phyloP scores from a whole-genome alignment of 2,888 invertebrate species.

The Rhyacophila evoluta region DNA sequence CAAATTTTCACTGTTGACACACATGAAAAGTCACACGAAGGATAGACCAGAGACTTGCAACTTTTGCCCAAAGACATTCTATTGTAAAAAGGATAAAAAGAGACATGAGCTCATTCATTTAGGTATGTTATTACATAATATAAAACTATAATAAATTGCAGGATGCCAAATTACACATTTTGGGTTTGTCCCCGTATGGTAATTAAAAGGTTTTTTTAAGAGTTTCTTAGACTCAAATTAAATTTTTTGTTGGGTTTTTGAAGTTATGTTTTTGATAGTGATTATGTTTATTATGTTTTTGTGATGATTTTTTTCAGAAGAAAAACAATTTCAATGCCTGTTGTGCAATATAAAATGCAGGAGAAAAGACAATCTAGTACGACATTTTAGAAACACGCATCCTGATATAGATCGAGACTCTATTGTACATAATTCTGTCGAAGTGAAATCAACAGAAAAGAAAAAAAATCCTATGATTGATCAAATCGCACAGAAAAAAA shows the following conservation, averaged over 20 bases:
- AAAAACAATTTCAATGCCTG: slow-evolving; percentile 78
- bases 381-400: slow-evolving; percentile 83
- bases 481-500: neutral
- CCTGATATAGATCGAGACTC: slow-evolving; percentile 62
- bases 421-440: neutral
- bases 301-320: slow-evolving; percentile 73
- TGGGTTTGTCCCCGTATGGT: no score
- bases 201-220: no score
- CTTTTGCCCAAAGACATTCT: slow-evolving; percentile 76
- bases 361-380: slow-evolving; percentile 81
- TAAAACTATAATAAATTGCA: no score
- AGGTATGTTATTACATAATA: no score
- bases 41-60: slow-evolving; percentile 71
- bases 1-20: slow-evolving; percentile 71
- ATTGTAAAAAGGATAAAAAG: slow-evolving; percentile 76
- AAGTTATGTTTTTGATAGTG: no score
- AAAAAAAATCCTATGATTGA: neutral
- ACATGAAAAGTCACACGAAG: slow-evolving; percentile 68
- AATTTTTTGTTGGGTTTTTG: no score
- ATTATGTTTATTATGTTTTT: no score
- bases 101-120: slow-evolving; percentile 78
- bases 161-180: no score
- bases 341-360: slow-evolving; percentile 79
- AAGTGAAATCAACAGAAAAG: slow-evolving; percentile 16
- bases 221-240: no score